Conservation (phyloP, 2,888 invertebrate genomes). For the Tupiocoris notatus region DNA sequence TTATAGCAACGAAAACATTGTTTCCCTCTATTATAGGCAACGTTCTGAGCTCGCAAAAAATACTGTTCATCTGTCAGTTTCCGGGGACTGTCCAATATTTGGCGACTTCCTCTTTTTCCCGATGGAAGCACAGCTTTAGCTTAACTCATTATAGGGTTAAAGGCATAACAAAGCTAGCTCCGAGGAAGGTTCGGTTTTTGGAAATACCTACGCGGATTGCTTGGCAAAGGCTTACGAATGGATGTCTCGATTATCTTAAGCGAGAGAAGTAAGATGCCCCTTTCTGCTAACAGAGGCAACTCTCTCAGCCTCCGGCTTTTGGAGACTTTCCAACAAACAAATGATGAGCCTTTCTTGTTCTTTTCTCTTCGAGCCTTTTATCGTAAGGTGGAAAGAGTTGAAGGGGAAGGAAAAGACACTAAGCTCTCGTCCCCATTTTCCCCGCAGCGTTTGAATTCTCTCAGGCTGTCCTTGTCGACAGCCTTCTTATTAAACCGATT, state of each 20-base stretch:
- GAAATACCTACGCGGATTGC: no score
- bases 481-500: neutral
- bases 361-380: neutral
- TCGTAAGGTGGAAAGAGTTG: neutral
- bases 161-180: no score
- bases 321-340: conserved; percentile 8
- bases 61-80: no score
- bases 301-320: neutral
- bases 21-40: no score
- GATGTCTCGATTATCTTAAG: neutral
- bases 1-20: no score
- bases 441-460: neutral
- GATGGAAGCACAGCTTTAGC: no score
- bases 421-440: neutral
- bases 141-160: no score
- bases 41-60: no score
- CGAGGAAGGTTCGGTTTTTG: no score
- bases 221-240: neutral
- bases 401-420: neutral
- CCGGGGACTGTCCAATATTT: no score
- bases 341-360: neutral
- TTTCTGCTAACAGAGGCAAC: neutral
- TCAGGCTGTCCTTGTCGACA: neutral
- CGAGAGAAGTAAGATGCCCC: neutral
- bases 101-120: no score